Percentiles rank a stretch among this genome's conserved stretches.
phyloP scores from a whole-genome alignment of 2,113 vertebrate genomes.

The Piprites chloris region DNA sequence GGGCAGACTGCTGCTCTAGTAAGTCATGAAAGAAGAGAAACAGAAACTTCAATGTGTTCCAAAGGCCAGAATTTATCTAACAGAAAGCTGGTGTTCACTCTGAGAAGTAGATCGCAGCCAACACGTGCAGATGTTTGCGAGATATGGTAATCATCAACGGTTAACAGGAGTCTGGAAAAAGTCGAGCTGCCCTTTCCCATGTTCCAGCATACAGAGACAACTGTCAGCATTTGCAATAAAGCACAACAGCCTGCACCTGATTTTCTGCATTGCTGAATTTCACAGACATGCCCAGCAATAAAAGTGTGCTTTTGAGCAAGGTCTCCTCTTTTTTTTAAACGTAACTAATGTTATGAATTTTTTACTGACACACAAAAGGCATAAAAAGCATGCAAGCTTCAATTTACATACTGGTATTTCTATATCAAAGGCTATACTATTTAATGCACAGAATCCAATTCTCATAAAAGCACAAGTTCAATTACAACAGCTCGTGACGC shows the following conservation, averaged over 20 bases:
- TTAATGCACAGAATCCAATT: neutral
- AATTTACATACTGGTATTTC: neutral
- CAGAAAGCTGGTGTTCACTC: neutral
- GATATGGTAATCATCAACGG: neutral
- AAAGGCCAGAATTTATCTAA: neutral
- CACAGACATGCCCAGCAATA: neutral
- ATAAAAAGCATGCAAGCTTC: neutral
- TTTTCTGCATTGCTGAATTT: slow-evolving; percentile 44
- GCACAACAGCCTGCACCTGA: neutral
- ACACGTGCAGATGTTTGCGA: slow-evolving; percentile 8
- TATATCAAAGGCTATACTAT: neutral
- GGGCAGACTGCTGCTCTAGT: neutral
- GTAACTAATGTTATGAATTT: neutral
- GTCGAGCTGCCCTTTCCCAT: slow-evolving; percentile 13
- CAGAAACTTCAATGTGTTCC: neutral
- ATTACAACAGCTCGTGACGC: neutral
- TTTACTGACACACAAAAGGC: slow-evolving; percentile 1
- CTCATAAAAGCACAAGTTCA: slow-evolving; percentile 8
- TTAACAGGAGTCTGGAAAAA: slow-evolving; percentile 38
- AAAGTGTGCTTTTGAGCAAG: neutral
- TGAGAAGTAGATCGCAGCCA: neutral
- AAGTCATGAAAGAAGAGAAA: neutral
- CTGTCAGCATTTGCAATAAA: slow-evolving; percentile 5
- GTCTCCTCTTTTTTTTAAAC: neutral
- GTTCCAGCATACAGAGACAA: slow-evolving; percentile 8